Evolutionary conservation across 2,797 vertebrate species (phyloP), one percentile per base, ranked within the genome.

Genomic region (Typhlichthys subterraneus): DNA sequence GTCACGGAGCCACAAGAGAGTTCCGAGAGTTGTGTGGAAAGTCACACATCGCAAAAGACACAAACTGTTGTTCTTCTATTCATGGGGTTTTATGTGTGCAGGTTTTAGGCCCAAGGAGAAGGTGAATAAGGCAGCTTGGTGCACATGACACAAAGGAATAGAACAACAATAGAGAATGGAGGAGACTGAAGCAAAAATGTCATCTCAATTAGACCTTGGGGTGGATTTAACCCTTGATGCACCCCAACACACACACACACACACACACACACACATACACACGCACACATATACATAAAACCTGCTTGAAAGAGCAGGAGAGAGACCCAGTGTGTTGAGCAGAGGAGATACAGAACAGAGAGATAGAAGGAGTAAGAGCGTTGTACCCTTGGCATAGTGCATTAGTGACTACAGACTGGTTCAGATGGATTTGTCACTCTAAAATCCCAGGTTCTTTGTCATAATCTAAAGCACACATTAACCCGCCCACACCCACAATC

Each of bases 141-240:
- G 75, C 59, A 80, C 5, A 3, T 23, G 59, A 73, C 77, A 82
- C 69, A 75, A 80, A 84, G 47, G 77, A 75, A 61, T 76, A 75
- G 69, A 81, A 71, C 82, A 84, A 79, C 66, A 86, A 80, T 51
- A 73, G 66, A 83, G 17, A 46, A 71, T 5, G 33, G 7, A 38
- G 33, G 33, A 5, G 33, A 61, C 70, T 88, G 69, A 90, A 76
- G 73, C 56, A 72, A 70, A 88, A 81, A 83, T 76, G 72, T 80
- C 72, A 76, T 84, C 80, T 76, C 63, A 81, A 67, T 87, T 86
- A 80, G 84, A 82, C 62, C 49, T 65, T 72, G 78, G 73, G 70
- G 68, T 82, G 75, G 80, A 65, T 70, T 73, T 59, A 13, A 57
- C 62, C 67, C 67, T 60, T 59, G 12, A 1, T 65, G 33, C 6